Base-by-base conservation (phyloP, 2,888 invertebrate species). In the Lysandra coridon region DNA sequence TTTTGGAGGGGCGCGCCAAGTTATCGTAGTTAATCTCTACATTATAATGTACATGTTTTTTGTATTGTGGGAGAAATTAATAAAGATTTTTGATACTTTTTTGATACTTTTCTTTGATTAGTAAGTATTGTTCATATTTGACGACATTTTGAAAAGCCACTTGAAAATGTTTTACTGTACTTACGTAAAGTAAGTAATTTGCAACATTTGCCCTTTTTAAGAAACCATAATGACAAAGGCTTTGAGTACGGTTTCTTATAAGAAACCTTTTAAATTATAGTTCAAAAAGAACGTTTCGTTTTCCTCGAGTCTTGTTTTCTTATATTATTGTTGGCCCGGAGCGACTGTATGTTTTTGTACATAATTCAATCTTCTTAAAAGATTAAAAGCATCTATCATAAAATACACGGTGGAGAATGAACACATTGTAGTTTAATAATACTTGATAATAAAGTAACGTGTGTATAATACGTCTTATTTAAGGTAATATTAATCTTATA, bases 201-300 rank as follows among this genome's bases (percentile, higher is more conserved):
- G 74, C 23, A 74, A 74, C 40, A 23, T 75, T 49, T 33, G 49
- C 49, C 37, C 30, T 49, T 23, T 49, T 49, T n/a, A 74, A 74
- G 7, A 44, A 74, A 74, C 74, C 6, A n/a, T 74, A 74, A 74
- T 74, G 7, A 74, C 74, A 17, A 75, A 49, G 12, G 30, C 75
- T 49, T 75, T 23, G 30, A 49, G 17, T 44, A 75, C 44, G 4
- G 69, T 33, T 75, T 49, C 23, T 49, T 49, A 74, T 74, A 74
- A 75, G 23, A 75, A 49, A 75, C 75, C 75, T 49, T 75, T 75
- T 75, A 49, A 75, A 49, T 75, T 75, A 49, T 44, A 37, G n/a
- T 75, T 44, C 75, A 44, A 75, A 23, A 23, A 10, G 12, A 75
- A 33, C 10, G 69, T 44, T 49, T 75, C 23, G 44, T 23, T 44